These are phyloP conservation scores for Melolontha melolontha DNA, from an alignment of 2,888 invertebrate genomes.

Conservation along the genomic window DNA sequence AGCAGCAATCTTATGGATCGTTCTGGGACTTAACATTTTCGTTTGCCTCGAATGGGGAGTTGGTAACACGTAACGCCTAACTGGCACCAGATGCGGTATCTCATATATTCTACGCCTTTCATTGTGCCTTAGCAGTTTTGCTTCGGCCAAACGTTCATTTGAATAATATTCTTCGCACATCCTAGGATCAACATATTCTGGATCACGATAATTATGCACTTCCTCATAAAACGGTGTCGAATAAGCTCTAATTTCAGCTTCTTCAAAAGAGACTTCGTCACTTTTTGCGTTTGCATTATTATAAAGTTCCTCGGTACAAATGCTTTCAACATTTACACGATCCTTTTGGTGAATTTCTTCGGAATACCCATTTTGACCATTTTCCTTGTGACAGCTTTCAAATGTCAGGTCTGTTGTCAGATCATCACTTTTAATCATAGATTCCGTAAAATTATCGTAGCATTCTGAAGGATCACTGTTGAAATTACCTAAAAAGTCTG, in stretches of 20 bases:
- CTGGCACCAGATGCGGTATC: neutral
- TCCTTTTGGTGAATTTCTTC: no score
- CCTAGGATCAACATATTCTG: neutral
- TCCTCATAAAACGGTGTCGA: slow-evolving; percentile 39
- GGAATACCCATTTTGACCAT: no score
- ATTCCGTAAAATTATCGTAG: neutral
- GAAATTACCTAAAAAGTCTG: neutral
- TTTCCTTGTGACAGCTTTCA: no score
- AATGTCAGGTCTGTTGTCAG: no score
- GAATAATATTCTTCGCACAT: neutral
- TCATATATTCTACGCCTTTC: neutral
- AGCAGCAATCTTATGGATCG: slow-evolving; percentile 13
- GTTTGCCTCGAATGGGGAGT: slow-evolving; percentile 8
- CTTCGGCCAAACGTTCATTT: neutral
- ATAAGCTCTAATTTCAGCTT: slow-evolving; percentile 39
- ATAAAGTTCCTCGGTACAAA: slow-evolving; percentile 11
- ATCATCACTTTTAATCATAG: neutral
- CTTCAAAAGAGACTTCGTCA: slow-evolving; percentile 37
- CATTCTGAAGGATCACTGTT: neutral
- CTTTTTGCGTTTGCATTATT: slow-evolving; percentile 8
- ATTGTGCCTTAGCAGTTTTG: no score
- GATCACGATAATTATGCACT: neutral
- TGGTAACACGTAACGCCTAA: slow-evolving; percentile 11
- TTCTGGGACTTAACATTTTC: slow-evolving; percentile 35
- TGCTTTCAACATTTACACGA: neutral